Percentiles rank a stretch among this genome's conserved stretches.
These are phyloP conservation scores for Rhaphigaster nebulosa DNA, from an alignment of 2,888 invertebrate genomes.

Conservation along the genomic window DNA sequence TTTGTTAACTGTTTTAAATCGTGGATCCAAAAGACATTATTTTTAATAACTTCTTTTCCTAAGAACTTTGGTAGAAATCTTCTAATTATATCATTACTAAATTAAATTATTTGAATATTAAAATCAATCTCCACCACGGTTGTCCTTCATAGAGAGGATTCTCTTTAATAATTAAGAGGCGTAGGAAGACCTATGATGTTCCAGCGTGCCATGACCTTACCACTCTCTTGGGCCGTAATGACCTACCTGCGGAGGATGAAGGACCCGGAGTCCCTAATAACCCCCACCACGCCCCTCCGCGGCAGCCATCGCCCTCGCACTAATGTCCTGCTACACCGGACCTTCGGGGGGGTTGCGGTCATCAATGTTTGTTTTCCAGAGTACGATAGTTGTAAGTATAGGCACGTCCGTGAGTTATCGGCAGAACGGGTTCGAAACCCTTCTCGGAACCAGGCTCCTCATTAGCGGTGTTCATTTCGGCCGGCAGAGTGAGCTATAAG, in stretches of 20 bases:
- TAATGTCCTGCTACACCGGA: not conserved
- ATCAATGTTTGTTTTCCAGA: not conserved
- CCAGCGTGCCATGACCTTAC: not conserved
- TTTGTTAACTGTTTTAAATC: too few relatives aligned
- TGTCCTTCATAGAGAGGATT: too few relatives aligned
- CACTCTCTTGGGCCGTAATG: not conserved
- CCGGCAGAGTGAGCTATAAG: not conserved
- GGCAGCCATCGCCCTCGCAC: not conserved
- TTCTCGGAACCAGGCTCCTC: not conserved
- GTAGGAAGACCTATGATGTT: not conserved
- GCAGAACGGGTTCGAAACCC: not conserved
- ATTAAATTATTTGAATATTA: too few relatives aligned
- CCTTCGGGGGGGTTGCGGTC: too few relatives aligned
- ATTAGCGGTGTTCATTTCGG: not conserved
- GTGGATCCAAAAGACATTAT: too few relatives aligned
- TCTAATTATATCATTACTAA: too few relatives aligned
- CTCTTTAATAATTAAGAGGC: too few relatives aligned
- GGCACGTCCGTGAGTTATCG: constrained; percentile 25
- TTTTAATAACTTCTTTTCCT: too few relatives aligned
- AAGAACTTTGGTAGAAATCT: too few relatives aligned
- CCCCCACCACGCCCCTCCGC: not conserved
- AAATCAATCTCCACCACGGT: too few relatives aligned
- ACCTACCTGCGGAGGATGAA: not conserved
- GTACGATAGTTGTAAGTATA: not conserved
- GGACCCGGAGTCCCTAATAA: not conserved